Evolutionary conservation across 1,140 invertebrate genomes (phyloP), one percentile per base, ranked within the genome.

Genomic region (Ptiloglossa arizonensis): DNA sequence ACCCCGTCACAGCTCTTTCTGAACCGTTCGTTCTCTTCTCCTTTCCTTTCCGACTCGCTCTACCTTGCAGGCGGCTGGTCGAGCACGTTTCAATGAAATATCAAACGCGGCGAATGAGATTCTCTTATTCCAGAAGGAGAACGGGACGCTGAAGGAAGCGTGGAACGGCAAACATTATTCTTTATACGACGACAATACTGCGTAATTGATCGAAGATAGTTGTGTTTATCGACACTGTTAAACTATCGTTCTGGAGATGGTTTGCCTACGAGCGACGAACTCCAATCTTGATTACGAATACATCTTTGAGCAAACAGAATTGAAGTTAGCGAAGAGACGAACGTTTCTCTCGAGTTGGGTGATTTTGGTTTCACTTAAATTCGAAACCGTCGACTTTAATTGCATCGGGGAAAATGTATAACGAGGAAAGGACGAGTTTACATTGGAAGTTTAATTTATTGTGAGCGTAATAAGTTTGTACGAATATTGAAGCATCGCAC

Each of bases 91-190:
- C 82, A 86, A 88, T 89, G 87, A 88, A 89, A 89, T 89, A 90
- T 90, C 89, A 88, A 90, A 87, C 82, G 83, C 80, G 76, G 67
- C 80, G 68, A 90, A 90, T 89, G 85, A 88, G 88, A 90, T 90
- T 88, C 83, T 84, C 83, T 82, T 82, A 86, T 87, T 83, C 76
- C 69, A 68, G 29, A 66, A 82, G 52, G 38, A 67, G 72, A 67
- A 79, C 38, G 46, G 35, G 48, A 41, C 19, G n/a, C 35, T 1
- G 41, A 81, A 68, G 71, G 70, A 69, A 76, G 48, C 64, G 71
- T 69, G 59, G 74, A 82, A 69, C 54, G 44, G 60, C 71, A 76
- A 79, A 71, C 54, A 80, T 82, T 82, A 80, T 68, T 54, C 72
- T 48, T 76, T 44, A 46, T 22, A 50, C 66, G 71, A 60, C 60